These are phyloP conservation scores for Cacatua alba DNA, from an alignment of 2,113 vertebrate species.

Conservation along the genomic window DNA sequence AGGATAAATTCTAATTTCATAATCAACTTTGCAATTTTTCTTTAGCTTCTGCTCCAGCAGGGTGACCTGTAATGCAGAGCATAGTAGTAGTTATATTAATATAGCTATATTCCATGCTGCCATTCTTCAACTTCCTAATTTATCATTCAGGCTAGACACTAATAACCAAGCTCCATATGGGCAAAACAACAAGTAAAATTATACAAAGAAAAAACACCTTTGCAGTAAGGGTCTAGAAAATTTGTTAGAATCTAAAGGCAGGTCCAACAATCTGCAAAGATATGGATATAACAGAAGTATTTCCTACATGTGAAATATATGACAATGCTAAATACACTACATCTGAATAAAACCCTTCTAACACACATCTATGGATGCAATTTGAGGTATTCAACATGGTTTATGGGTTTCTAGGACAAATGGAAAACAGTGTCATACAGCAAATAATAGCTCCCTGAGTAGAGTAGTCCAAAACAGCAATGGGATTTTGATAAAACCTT, in stretches of 20 bases:
- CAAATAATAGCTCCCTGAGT: neutral
- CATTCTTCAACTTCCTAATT: neutral
- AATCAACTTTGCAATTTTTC: constrained; percentile 82
- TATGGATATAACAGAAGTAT: neutral
- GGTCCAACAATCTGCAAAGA: neutral
- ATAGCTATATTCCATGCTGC: neutral
- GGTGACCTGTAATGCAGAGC: constrained; percentile 64
- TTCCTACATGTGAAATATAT: neutral
- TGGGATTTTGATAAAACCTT: neutral
- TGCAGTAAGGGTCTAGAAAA: neutral
- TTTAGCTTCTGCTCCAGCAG: constrained; percentile 79
- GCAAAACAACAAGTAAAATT: neutral
- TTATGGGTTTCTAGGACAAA: neutral
- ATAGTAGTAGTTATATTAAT: neutral
- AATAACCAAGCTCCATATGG: neutral
- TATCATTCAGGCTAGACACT: neutral
- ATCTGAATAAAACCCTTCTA: neutral
- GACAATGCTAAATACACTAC: neutral
- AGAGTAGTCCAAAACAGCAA: neutral
- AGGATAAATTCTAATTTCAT: constrained; percentile 87
- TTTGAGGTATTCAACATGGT: neutral
- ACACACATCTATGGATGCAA: neutral
- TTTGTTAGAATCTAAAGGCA: neutral
- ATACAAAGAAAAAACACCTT: neutral
- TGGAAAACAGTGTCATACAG: neutral